Percentiles rank a stretch among this genome's conserved stretches.
These are phyloP conservation scores for Pleuronectes platessa DNA, from an alignment of 2,113 vertebrate species.

Conservation along the genomic window DNA sequence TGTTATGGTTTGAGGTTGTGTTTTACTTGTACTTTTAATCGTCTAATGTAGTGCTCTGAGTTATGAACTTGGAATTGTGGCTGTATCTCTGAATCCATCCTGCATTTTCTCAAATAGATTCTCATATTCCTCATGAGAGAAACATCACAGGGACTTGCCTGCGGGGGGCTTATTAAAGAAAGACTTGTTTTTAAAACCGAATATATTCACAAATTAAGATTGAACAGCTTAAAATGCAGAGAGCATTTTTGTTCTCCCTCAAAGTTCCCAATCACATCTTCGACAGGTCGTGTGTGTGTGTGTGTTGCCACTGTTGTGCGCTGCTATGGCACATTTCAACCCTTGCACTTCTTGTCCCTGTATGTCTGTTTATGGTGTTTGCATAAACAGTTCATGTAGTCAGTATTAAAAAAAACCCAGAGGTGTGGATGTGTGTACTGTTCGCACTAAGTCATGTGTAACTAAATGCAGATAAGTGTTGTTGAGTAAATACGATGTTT, in stretches of 20 bases:
- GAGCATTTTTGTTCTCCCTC: constrained; percentile 6
- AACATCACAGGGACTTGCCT: not conserved
- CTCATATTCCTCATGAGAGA: not conserved
- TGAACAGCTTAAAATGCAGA: not conserved
- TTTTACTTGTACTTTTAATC: constrained; percentile 4
- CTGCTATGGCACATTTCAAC: not conserved
- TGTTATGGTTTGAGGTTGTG: not conserved
- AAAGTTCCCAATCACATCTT: not conserved
- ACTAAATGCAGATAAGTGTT: constrained; percentile 55
- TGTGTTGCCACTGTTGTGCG: not conserved
- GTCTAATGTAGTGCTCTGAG: not conserved
- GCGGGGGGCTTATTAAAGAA: not conserved
- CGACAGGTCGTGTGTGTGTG: not conserved
- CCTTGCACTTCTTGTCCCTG: constrained; percentile 21
- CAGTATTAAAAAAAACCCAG: constrained; percentile 1
- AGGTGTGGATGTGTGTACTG: constrained; percentile 26
- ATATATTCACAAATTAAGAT: not conserved
- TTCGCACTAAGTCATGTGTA: constrained; percentile 30
- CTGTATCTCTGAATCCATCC: not conserved
- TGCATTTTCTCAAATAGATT: constrained; percentile 2
- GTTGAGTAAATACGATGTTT: constrained; percentile 56
- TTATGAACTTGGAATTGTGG: constrained; percentile 6
- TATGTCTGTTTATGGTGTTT: constrained; percentile 38
- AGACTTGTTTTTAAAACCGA: not conserved
- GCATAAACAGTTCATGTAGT: constrained; percentile 36